phyloP scores from a whole-genome alignment of 2,113 vertebrate species.

The Corythoichthys intestinalis region DNA sequence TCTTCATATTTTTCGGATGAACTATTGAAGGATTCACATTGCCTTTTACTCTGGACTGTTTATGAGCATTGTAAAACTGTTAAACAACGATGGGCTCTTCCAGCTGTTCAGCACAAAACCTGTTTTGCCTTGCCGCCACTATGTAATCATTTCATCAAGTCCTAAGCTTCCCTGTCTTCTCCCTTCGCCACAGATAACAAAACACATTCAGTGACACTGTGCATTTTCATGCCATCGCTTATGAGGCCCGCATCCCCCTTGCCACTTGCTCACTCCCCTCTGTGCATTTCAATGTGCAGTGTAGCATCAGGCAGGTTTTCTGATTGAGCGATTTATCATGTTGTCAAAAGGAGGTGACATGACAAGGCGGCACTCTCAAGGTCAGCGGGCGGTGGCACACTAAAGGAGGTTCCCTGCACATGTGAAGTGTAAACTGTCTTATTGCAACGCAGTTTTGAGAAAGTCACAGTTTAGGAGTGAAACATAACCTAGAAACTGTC shows the following conservation, averaged over 20 bases:
- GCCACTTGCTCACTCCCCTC: slow-evolving; percentile 50
- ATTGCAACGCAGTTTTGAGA: slow-evolving; percentile 9
- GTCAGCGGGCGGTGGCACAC: slow-evolving; percentile 68
- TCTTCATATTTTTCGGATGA: slow-evolving; percentile 21
- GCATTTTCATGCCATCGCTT: slow-evolving; percentile 74
- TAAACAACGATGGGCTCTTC: slow-evolving; percentile 69
- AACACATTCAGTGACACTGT: slow-evolving; percentile 76
- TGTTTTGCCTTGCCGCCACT: slow-evolving; percentile 59
- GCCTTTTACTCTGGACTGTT: slow-evolving; percentile 48
- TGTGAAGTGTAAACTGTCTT: slow-evolving; percentile 26
- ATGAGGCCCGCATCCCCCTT: slow-evolving; percentile 55
- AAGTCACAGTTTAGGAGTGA: slow-evolving; percentile 21
- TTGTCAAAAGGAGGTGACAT: slow-evolving; percentile 66
- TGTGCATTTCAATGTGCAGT: slow-evolving; percentile 56
- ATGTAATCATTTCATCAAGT: slow-evolving; percentile 81
- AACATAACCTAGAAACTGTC: slow-evolving; percentile 19
- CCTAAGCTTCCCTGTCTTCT: slow-evolving; percentile 70
- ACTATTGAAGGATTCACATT: slow-evolving; percentile 42
- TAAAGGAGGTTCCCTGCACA: slow-evolving; percentile 41
- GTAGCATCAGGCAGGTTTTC: slow-evolving; percentile 57
- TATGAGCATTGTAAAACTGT: slow-evolving; percentile 67
- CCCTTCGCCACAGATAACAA: slow-evolving; percentile 73
- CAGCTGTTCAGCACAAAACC: slow-evolving; percentile 61
- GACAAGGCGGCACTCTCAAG: slow-evolving; percentile 66
- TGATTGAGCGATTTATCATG: slow-evolving; percentile 77